Base-by-base conservation (phyloP, 2,797 vertebrate species). In the Distichodus sexfasciatus region DNA sequence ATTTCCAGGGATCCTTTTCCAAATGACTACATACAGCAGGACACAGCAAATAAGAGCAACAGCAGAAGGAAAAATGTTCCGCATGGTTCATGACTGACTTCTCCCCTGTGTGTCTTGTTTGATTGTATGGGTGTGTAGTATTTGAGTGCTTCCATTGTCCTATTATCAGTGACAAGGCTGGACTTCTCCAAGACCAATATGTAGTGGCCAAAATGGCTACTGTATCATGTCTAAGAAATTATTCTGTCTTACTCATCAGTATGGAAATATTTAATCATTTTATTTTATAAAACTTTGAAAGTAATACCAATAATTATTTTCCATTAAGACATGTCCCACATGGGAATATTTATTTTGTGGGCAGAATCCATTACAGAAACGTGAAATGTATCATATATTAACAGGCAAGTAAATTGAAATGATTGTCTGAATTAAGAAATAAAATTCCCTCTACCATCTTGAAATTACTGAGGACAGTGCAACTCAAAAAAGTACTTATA, bases 21-120 rank as follows among this genome's bases (percentile, higher is more conserved):
- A 70, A 36, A 79, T 68, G 2, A 70, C 0, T 6, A 48, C 1
- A 70, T 76, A 76, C 2, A 79, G 26, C 31, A 79, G 1, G 2
- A 17, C 1, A 2, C 57, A 71, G 29, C 0, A 67, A 23, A 44
- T 29, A 24, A 70, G 28, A 5, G 53, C n/a, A 15, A 23, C 12
- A 4, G 2, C 2, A 40, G 24, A 0, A 41, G 7, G 2, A 36
- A 61, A 8, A 3, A 6, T 1, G 24, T 44, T 63, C 41, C 2
- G 31, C 76, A 78, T 78, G 23, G 67, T 50, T 75, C 36, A 28
- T 12, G 17, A 33, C 14, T 9, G 7, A 8, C 1, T 46, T 11
- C n/a, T n/a, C 1, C 4, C 1, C 33, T 3, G 12, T 23, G 3
- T 47, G 33, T 8, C 7, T 15, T 60, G 53, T 36, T 41, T 38